phyloP scores from a whole-genome alignment of 2,113 vertebrate genomes.

The Rhabdornis inornatus region DNA sequence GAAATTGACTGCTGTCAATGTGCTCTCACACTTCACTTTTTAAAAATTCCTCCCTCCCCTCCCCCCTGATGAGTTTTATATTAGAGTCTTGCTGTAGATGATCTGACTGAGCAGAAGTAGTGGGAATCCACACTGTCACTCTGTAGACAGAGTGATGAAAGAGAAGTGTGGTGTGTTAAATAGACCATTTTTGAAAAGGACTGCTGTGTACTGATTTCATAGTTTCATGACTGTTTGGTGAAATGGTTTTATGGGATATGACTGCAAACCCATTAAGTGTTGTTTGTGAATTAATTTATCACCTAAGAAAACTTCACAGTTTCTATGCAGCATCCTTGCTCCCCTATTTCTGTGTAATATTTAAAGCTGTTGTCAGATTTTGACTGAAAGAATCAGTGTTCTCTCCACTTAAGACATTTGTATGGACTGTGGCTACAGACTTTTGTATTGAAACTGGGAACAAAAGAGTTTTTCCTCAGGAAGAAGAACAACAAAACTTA shows the following conservation, averaged over 20 bases:
- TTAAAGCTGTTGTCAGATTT: not conserved
- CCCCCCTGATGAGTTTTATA: constrained; percentile 10
- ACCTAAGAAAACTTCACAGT: not conserved
- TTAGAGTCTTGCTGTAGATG: constrained; percentile 26
- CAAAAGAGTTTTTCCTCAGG: not conserved
- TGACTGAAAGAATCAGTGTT: not conserved
- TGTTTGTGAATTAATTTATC: not conserved
- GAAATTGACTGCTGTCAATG: constrained; percentile 67
- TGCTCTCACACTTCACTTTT: constrained; percentile 39
- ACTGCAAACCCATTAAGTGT: not conserved
- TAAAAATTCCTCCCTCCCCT: not conserved
- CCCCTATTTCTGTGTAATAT: not conserved
- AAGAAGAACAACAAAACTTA: not conserved
- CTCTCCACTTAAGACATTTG: not conserved
- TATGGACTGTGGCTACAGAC: not conserved
- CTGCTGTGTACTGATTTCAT: constrained; percentile 1
- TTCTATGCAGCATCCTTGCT: not conserved
- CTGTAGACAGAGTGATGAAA: constrained; percentile 49
- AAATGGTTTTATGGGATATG: not conserved
- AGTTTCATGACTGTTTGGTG: not conserved
- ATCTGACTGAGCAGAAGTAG: constrained; percentile 54
- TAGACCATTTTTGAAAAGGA: not conserved
- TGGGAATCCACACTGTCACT: constrained; percentile 48
- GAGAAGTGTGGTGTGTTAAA: constrained; percentile 52
- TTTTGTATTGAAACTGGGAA: not conserved